These are phyloP conservation scores for Phrynosoma platyrhinos DNA, from an alignment of 2,113 vertebrate species.

Conservation along the genomic window DNA sequence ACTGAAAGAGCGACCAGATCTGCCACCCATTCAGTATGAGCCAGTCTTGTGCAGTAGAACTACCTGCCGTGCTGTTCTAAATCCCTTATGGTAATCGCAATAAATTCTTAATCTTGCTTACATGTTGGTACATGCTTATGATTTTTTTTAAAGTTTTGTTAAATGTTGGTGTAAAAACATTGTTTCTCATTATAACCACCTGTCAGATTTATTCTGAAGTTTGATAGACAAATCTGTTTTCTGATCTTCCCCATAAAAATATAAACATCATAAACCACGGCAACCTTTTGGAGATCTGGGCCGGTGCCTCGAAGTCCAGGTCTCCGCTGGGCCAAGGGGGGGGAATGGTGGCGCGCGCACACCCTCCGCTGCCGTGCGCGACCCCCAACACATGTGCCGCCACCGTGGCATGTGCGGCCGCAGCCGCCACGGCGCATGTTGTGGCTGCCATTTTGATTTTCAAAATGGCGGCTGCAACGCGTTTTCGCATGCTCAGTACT, in stretches of 20 bases:
- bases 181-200: background rate
- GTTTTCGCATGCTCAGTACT: too few species aligned
- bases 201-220: background rate
- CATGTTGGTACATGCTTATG: background rate
- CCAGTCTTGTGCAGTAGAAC: slow-evolving; percentile 95
- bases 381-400: too few species aligned
- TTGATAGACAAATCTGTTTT: background rate
- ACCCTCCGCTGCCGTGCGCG: too few species aligned
- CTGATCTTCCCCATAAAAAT: background rate
- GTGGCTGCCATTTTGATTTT: too few species aligned
- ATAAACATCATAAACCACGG: too few species aligned
- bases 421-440: too few species aligned
- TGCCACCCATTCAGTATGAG: slow-evolving; percentile 97
- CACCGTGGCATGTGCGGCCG: too few species aligned
- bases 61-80: slow-evolving; percentile 94
- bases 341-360: too few species aligned
- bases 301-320: too few species aligned
- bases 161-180: background rate
- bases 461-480: too few species aligned
- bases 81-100: slow-evolving; percentile 90
- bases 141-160: background rate
- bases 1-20: slow-evolving; percentile 89
- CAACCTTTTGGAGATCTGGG: too few species aligned
- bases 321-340: too few species aligned
- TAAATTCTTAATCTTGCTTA: fast-evolving